Base-by-base conservation (phyloP, 1,140 invertebrate genomes). In the Drosophila watanabei region DNA sequence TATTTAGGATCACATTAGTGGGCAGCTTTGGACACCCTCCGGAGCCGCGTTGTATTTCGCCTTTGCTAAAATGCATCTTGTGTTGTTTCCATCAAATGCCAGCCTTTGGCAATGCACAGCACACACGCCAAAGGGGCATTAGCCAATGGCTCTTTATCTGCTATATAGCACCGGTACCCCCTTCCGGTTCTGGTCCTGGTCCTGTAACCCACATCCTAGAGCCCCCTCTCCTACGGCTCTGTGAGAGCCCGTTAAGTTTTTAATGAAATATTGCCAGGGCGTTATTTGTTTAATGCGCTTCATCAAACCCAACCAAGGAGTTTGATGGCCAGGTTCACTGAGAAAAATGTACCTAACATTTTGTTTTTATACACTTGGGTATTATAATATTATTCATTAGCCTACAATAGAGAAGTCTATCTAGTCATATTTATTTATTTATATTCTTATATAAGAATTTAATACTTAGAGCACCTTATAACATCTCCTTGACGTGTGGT, bases 271-370 rank as follows among this genome's bases (percentile, higher is more conserved):
- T 79, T 75, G 79, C 68, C 75, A 58, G 83, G 63, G 66, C 70
- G 79, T 86, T 82, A 86, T 86, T 86, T 82, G 75, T 87, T 87
- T 82, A 86, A 82, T 86, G 82, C 79, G 75, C 70, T 75, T 52
- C 69, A 86, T 86, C 82, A 86, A 86, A 75, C 46, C 46, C 39
- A 24, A 39, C 43, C 72, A 48, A 71, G 68, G 49, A 71, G 49
- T 24, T 76, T 60, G 46, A 60, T 59, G 33, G 35, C 33, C 18
- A 75, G 33, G 6, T 48, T 14, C 75, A 65, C 24, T 4, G 5
- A 52, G 24, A 58, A 18, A 41, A 51, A 13, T 35, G 5, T 14
- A 4, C 4, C 7, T 43, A 39, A 16, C 16, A 0, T 41, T 8
- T 41, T 2, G 37, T 10, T 33, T 14, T 37, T 14, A 37, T 24